Evolutionary conservation across 1,140 invertebrate species (phyloP).

Genomic region (Pygmarrhopalites habei): DNA sequence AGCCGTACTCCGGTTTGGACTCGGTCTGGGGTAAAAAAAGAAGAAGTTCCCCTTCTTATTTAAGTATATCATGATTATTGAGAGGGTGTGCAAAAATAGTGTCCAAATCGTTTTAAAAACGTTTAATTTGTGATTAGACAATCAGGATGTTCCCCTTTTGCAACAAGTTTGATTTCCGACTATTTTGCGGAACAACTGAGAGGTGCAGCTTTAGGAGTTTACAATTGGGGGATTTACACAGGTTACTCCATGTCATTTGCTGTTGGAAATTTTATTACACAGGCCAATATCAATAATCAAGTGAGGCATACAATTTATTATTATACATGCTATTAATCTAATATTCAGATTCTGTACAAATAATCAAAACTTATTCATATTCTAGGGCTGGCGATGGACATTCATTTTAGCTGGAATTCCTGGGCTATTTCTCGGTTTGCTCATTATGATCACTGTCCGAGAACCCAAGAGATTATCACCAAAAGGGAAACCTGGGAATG

Average conservation of each 20-base stretch:
- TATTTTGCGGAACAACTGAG: slow-evolving; percentile 43
- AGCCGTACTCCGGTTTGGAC: slow-evolving; percentile 44
- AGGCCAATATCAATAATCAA: slow-evolving; percentile 44
- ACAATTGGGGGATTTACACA: slow-evolving; percentile 48
- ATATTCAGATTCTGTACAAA: not conserved
- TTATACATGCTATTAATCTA: no score
- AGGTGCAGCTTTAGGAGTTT: slow-evolving; percentile 45
- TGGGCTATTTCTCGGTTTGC: slow-evolving; percentile 43
- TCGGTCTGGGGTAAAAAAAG: slow-evolving; percentile 44
- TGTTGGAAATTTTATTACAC: slow-evolving; percentile 46
- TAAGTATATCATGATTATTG: not conserved
- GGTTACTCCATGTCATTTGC: slow-evolving; percentile 48
- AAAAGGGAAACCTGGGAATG: not conserved
- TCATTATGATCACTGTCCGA: slow-evolving; percentile 44
- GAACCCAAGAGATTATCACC: slow-evolving; percentile 42
- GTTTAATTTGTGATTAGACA: slow-evolving; percentile 39
- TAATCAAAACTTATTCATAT: not conserved
- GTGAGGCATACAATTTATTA: not conserved
- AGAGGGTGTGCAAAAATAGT: not conserved
- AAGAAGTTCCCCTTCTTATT: not conserved
- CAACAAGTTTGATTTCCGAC: slow-evolving; percentile 45
- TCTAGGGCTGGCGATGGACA: slow-evolving; percentile 46
- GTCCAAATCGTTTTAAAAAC: not conserved
- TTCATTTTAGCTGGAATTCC: slow-evolving; percentile 46
- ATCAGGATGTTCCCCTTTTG: slow-evolving; percentile 48